These are phyloP conservation scores for Drosophila fungiperda DNA, from an alignment of 2,888 invertebrate species.

Conservation along the genomic window DNA sequence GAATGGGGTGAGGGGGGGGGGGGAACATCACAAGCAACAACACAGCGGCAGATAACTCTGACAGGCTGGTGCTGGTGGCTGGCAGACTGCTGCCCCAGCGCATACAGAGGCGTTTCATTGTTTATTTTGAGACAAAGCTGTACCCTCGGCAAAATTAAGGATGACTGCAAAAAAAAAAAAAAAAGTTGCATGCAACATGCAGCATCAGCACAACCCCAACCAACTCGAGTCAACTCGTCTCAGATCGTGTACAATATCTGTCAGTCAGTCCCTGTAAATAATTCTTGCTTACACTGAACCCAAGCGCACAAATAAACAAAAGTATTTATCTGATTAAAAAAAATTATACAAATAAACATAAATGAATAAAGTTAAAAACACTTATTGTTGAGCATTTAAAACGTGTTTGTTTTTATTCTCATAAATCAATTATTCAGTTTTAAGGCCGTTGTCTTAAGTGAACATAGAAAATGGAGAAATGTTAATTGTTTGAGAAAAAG, in stretches of 20 bases:
- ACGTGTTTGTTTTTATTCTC: neutral
- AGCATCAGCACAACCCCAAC: conserved; percentile 2
- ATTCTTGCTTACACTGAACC: neutral
- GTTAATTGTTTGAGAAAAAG: neutral
- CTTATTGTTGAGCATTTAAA: neutral
- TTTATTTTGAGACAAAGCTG: conserved; percentile 60
- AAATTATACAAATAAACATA: neutral
- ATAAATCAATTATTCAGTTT: neutral
- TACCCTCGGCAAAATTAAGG: conserved; percentile 36
- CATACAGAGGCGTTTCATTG: conserved; percentile 51
- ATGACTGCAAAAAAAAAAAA: conserved; percentile 33
- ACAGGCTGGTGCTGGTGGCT: conserved; percentile 7
- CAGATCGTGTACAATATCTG: conserved; percentile 54
- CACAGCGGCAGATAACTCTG: conserved; percentile 12
- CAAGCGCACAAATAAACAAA: neutral
- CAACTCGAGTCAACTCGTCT: neutral
- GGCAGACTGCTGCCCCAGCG: conserved; percentile 3
- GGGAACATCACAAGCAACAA: neutral
- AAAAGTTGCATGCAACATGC: conserved; percentile 11
- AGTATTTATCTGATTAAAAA: neutral
- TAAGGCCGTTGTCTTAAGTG: neutral
- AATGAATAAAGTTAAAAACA: neutral
- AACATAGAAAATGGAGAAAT: neutral
- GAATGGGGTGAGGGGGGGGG: neutral
- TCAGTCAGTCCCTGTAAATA: conserved; percentile 10